Conservation (phyloP, 2,113 vertebrate species). For the Calyptomena viridis region DNA sequence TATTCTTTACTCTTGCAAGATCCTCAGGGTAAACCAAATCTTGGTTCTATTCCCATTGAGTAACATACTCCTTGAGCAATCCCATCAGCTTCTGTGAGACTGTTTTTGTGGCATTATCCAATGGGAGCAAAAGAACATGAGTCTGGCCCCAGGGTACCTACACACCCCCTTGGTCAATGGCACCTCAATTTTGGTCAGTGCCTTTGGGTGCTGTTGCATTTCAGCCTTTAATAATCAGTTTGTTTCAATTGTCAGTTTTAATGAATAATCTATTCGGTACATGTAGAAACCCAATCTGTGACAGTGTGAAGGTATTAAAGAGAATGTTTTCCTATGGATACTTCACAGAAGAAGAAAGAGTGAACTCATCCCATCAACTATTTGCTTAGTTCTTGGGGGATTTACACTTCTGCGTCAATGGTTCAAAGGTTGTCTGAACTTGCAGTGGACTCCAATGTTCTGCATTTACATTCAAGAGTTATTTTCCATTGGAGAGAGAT, state of each 20-base stretch:
- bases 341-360: conserved; percentile 26
- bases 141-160: conserved; percentile 52
- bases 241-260: conserved; percentile 20
- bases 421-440: conserved; percentile 17
- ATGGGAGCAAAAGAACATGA: conserved; percentile 28
- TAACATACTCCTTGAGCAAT: conserved; percentile 51
- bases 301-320: not conserved
- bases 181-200: conserved; percentile 16
- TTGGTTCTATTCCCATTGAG: conserved; percentile 37
- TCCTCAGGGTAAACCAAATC: conserved; percentile 43
- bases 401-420: not conserved
- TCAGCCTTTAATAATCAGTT: conserved; percentile 47
- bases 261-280: conserved; percentile 10
- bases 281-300: not conserved
- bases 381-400: conserved; percentile 25
- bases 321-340: not conserved
- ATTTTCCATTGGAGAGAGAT: not conserved
- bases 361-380: conserved; percentile 18
- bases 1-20: not conserved
- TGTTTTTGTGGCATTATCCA: conserved; percentile 17
- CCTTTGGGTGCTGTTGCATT: conserved; percentile 32
- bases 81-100: not conserved
- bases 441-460: not conserved
- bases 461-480: not conserved
- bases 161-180: not conserved